These are phyloP conservation scores for Noctua janthe DNA, from an alignment of 2,888 invertebrate species.

Conservation along the genomic window DNA sequence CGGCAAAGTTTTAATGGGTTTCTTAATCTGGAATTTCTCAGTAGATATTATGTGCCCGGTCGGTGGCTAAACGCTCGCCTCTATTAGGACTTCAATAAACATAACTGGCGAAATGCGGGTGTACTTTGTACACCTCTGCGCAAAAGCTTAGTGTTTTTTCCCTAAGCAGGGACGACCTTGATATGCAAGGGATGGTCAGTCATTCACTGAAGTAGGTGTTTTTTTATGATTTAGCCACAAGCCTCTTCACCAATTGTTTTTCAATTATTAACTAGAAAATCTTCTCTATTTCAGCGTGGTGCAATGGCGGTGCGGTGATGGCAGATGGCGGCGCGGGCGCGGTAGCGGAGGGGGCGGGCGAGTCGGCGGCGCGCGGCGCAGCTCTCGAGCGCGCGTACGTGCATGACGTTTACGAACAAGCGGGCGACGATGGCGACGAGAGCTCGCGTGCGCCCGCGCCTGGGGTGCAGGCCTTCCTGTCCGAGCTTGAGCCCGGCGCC, in stretches of 20 bases:
- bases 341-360: slow-evolving; percentile 75
- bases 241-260: background rate
- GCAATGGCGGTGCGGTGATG: slow-evolving; percentile 88
- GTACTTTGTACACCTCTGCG: too few relatives aligned
- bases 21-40: background rate
- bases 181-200: background rate
- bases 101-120: too few relatives aligned
- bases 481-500: slow-evolving; percentile 96
- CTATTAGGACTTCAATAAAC: background rate
- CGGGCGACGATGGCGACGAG: slow-evolving; percentile 92
- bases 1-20: background rate
- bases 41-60: background rate
- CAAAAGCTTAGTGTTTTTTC: background rate
- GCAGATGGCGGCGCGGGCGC: slow-evolving; percentile 84
- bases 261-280: background rate
- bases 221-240: background rate
- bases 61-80: background rate
- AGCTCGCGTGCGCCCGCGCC: slow-evolving; percentile 86
- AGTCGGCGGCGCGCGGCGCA: slow-evolving; percentile 82
- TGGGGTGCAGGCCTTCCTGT: slow-evolving; percentile 96
- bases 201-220: background rate
- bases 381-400: slow-evolving; percentile 94
- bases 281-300: slow-evolving; percentile 76
- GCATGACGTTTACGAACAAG: slow-evolving; percentile 98
- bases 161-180: background rate